Percentiles rank a stretch among this genome's conserved stretches.
Evolutionary conservation across 2,113 vertebrate genomes (phyloP).

Genomic region (Accipiter virgatus): DNA sequence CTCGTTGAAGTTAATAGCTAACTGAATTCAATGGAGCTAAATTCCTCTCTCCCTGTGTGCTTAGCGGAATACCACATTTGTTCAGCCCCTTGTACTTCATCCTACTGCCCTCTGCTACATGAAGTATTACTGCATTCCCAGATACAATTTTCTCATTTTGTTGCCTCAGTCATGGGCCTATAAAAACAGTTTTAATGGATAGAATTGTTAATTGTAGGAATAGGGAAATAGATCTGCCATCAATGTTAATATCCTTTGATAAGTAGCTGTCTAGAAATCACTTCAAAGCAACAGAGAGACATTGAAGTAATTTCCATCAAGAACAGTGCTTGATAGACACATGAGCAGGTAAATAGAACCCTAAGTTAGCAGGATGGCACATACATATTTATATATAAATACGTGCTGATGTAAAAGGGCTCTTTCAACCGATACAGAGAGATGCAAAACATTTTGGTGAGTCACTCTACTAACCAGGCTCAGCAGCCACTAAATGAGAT

Average conservation of each 20-base stretch:
- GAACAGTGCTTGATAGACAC: conserved; percentile 48
- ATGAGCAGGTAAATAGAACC: conserved; percentile 46
- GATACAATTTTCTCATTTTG: not conserved
- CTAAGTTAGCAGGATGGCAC: conserved; percentile 24
- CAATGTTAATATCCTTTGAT: conserved; percentile 40
- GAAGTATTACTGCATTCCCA: not conserved
- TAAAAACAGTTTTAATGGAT: not conserved
- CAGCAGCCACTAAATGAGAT: not conserved
- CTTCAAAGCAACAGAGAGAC: conserved; percentile 29
- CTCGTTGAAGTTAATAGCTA: not conserved
- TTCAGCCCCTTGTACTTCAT: not conserved
- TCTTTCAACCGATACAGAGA: not conserved
- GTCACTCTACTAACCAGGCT: not conserved
- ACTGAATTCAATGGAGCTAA: not conserved
- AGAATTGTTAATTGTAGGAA: conserved; percentile 48
- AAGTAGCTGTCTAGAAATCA: conserved; percentile 58
- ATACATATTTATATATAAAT: conserved; percentile 54
- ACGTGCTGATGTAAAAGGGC: conserved; percentile 6
- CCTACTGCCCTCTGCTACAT: conserved; percentile 6
- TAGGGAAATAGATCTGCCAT: conserved; percentile 21
- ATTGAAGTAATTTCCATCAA: conserved; percentile 27
- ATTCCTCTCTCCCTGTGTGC: not conserved
- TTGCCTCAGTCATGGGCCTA: not conserved
- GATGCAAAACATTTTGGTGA: conserved; percentile 21
- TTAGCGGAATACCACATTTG: not conserved